Percentiles rank a stretch among this genome's conserved stretches.
Evolutionary conservation across 2,113 vertebrate genomes (phyloP).

Genomic region (Oryzias woworae): DNA sequence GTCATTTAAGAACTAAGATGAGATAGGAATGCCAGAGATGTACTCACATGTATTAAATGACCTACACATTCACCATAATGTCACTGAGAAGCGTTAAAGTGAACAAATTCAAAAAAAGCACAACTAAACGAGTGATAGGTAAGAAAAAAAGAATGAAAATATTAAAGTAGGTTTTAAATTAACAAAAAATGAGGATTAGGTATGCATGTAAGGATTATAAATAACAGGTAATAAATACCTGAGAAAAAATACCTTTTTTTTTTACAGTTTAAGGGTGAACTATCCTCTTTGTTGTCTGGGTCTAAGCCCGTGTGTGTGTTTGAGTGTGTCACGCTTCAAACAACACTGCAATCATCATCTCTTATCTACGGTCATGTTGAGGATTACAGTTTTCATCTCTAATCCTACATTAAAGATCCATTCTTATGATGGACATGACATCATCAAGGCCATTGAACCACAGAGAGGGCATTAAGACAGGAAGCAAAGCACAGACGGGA

Average conservation of each 20-base stretch:
- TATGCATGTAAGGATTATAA: not conserved
- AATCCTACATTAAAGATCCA: constrained; percentile 77
- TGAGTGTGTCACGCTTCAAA: constrained; percentile 57
- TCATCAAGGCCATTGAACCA: constrained; percentile 62
- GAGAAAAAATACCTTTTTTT: not conserved
- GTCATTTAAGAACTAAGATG: constrained; percentile 57
- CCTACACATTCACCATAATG: constrained; percentile 59
- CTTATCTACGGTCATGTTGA: constrained; percentile 69
- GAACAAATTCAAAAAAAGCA: constrained; percentile 26
- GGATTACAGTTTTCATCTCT: constrained; percentile 76
- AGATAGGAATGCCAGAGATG: constrained; percentile 58
- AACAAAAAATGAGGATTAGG: not conserved
- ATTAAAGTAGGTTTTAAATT: not conserved
- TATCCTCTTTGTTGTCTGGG: constrained; percentile 12
- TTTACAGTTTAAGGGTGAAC: not conserved
- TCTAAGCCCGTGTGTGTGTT: constrained; percentile 4
- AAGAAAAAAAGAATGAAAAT: constrained; percentile 10
- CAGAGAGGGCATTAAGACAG: constrained; percentile 64
- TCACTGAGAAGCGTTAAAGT: constrained; percentile 33
- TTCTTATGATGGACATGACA: constrained; percentile 68
- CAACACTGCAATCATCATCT: constrained; percentile 69
- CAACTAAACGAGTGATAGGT: constrained; percentile 13
- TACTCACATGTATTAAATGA: constrained; percentile 60
- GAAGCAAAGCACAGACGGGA: constrained; percentile 67
- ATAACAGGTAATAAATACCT: not conserved